phyloP scores from a whole-genome alignment of 2,113 vertebrate species.

The Redunca redunca region DNA sequence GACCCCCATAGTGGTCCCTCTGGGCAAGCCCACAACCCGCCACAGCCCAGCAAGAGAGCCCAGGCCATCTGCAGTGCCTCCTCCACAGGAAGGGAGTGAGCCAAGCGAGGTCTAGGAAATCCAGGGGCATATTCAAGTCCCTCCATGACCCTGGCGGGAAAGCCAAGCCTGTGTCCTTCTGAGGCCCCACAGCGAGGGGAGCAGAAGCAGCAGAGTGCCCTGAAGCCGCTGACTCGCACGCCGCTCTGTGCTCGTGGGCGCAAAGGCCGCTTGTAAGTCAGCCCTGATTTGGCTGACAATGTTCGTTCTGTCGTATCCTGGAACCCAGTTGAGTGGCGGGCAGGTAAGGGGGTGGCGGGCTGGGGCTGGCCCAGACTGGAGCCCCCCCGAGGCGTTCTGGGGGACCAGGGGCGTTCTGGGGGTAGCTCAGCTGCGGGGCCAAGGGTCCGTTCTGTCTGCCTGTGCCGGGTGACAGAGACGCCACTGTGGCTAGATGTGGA shows the following conservation, averaged over 20 bases:
- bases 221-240: rapidly evolving
- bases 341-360: neutral
- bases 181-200: neutral
- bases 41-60: conserved; percentile 21
- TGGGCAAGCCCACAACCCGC: conserved; percentile 17
- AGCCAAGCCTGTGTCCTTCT: neutral
- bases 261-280: neutral
- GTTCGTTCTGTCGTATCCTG: neutral
- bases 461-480: rapidly evolving
- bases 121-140: neutral
- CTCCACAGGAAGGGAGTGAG: neutral
- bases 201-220: neutral
- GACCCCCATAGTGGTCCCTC: conserved; percentile 20
- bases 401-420: rapidly evolving
- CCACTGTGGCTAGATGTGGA: rapidly evolving
- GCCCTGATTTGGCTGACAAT: neutral
- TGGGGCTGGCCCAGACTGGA: neutral
- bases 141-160: neutral
- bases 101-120: neutral
- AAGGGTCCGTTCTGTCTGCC: rapidly evolving
- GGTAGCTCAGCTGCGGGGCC: neutral
- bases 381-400: rapidly evolving
- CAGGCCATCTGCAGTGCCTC: neutral
- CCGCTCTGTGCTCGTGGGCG: neutral
- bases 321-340: neutral